phyloP scores from a whole-genome alignment of 1,140 invertebrate species.

The Zeugodacus cucurbitae region DNA sequence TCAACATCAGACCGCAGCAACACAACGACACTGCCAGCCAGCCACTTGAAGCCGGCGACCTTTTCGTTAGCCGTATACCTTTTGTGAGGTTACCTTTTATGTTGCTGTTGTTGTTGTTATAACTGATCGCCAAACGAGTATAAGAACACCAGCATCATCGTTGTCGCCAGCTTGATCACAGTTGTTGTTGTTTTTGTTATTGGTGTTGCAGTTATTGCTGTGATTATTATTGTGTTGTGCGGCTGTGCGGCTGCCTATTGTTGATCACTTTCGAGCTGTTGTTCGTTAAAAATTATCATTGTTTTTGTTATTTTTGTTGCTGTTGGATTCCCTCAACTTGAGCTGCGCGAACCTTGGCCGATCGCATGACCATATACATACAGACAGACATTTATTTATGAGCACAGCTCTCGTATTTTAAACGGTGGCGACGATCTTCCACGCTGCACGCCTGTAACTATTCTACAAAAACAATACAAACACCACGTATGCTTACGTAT shows the following conservation, averaged over 20 bases:
- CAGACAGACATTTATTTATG: conserved; percentile 32
- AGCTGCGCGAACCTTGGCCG: background rate
- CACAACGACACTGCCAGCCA: background rate
- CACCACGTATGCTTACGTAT: background rate
- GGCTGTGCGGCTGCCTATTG: background rate
- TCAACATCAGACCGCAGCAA: background rate
- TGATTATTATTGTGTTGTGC: background rate
- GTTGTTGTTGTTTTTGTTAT: background rate
- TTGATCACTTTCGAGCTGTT: background rate
- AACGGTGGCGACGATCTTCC: conserved; percentile 29
- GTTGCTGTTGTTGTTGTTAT: background rate
- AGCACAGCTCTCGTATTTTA: conserved; percentile 35
- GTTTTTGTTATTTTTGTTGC: background rate
- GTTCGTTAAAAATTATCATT: background rate
- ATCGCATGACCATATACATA: background rate
- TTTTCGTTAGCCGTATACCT: conserved; percentile 14
- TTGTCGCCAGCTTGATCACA: conserved; percentile 22
- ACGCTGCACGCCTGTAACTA: background rate
- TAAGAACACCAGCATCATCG: background rate
- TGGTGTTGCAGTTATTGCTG: background rate
- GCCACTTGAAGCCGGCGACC: conserved; percentile 25
- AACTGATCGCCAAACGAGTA: background rate
- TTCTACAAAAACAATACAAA: conserved; percentile 1
- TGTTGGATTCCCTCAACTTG: background rate
- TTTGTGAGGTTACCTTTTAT: background rate